phyloP scores from a whole-genome alignment of 2,888 invertebrate species.

The Venustoraphidia nigricollis region DNA sequence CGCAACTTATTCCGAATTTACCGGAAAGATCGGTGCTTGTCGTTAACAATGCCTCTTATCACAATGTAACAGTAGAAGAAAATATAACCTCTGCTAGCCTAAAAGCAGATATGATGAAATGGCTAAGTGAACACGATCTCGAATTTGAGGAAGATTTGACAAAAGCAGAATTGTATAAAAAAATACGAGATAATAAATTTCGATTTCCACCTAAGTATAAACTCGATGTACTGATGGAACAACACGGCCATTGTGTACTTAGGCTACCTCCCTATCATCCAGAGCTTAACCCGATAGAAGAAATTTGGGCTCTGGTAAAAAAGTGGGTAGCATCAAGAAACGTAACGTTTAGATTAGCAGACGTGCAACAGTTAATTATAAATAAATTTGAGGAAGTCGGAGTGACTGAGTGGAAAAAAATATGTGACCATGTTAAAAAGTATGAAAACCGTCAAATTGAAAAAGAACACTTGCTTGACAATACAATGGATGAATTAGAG shows the following conservation, averaged over 20 bases:
- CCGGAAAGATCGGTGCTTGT: conserved; percentile 12
- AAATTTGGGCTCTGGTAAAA: conserved; percentile 8
- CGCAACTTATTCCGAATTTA: conserved; percentile 16
- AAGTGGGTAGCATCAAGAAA: conserved; percentile 6
- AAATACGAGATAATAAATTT: no score
- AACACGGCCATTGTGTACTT: conserved; percentile 5
- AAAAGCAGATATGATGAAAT: conserved; percentile 6
- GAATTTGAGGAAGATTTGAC: background rate
- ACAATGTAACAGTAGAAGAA: conserved; percentile 11
- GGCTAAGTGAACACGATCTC: conserved; percentile 4
- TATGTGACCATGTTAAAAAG: no score
- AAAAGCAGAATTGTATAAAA: conserved; percentile 6
- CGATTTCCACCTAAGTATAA: background rate
- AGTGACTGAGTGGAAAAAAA: no score
- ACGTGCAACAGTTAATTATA: conserved; percentile 2
- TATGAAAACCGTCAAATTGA: no score
- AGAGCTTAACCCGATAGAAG: conserved; percentile 8
- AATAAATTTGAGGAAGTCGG: background rate
- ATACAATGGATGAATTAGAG: no score
- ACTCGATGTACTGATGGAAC: conserved; percentile 3
- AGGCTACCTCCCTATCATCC: conserved; percentile 9
- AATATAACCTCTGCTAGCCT: background rate
- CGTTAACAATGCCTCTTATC: conserved; percentile 15
- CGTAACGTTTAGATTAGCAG: conserved; percentile 3
- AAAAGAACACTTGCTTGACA: no score